Conservation (phyloP, 2,113 vertebrate species). For the Tyrannus savana region DNA sequence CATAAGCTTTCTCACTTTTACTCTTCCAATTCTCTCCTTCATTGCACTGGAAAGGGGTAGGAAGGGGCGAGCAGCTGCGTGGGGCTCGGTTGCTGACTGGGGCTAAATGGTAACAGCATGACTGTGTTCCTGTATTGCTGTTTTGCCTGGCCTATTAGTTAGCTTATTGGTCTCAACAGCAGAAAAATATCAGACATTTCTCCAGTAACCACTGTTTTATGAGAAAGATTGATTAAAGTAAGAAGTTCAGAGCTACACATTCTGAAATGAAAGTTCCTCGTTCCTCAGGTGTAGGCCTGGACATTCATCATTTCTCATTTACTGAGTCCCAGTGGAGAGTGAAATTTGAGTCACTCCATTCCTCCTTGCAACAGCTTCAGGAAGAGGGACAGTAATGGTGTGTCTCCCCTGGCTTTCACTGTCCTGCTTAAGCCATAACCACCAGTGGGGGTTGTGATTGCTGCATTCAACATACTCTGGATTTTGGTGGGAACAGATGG, state of each 20-base stretch:
- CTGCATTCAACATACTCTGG: background rate
- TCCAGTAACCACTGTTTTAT: background rate
- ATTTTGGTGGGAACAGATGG: too few species aligned
- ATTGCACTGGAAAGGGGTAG: rapidly evolving
- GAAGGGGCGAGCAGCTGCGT: rapidly evolving
- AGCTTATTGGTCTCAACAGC: background rate
- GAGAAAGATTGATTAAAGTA: background rate
- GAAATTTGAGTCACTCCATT: background rate
- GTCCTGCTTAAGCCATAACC: background rate
- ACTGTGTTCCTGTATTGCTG: background rate
- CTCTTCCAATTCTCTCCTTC: background rate
- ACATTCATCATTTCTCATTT: background rate
- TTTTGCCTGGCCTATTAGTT: background rate
- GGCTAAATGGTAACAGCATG: background rate
- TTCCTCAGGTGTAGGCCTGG: background rate
- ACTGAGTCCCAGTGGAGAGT: background rate
- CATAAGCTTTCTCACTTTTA: background rate
- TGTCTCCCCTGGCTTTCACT: background rate
- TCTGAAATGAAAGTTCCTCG: background rate
- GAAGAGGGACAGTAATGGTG: background rate
- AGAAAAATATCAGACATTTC: background rate
- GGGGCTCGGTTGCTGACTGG: background rate
- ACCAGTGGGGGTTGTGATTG: too few species aligned
- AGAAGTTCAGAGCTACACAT: background rate
- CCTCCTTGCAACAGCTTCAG: background rate